A percentile compares a stretch with the other conserved stretches of the same genome.
These are phyloP conservation scores for Drosophila arawakana DNA, from an alignment of 1,140 invertebrate species.

Conservation along the genomic window DNA sequence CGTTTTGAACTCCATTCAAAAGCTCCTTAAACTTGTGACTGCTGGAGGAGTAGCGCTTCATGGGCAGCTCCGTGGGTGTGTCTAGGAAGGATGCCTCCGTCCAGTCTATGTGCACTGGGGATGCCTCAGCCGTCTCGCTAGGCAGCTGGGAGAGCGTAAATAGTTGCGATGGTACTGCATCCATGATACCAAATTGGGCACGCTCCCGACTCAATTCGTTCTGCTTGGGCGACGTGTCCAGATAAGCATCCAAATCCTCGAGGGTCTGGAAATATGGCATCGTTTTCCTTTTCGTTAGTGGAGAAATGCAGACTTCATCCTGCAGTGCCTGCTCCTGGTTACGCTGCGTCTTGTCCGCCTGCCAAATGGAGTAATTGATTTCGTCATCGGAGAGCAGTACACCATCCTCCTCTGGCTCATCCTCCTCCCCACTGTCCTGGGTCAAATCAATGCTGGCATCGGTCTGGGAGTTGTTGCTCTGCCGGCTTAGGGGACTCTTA, in stretches of 20 bases:
- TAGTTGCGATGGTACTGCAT: conserved; percentile 62
- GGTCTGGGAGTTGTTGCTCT: conserved; percentile 9
- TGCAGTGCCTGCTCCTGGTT: neutral
- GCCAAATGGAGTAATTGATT: conserved; percentile 82
- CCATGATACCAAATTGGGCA: conserved; percentile 76
- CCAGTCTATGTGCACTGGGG: conserved; percentile 58
- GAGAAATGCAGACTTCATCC: conserved; percentile 1
- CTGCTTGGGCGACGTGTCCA: conserved; percentile 60
- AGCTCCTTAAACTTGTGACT: conserved; percentile 65
- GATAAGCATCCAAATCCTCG: conserved; percentile 60
- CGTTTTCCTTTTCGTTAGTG: conserved; percentile 19
- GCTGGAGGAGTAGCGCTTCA: conserved; percentile 47
- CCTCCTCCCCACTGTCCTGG: conserved; percentile 42
- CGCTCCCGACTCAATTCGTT: conserved; percentile 64
- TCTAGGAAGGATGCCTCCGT: conserved; percentile 70
- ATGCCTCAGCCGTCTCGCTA: neutral
- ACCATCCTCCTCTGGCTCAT: conserved; percentile 40
- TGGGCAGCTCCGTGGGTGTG: conserved; percentile 39
- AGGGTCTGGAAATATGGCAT: conserved; percentile 52
- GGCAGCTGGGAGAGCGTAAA: conserved; percentile 46
- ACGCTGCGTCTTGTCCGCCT: conserved; percentile 59
- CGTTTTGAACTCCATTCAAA: conserved; percentile 15
- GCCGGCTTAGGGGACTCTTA: neutral
- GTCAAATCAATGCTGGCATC: conserved; percentile 64
- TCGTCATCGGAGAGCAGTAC: conserved; percentile 79